phyloP scores from a whole-genome alignment of 2,888 invertebrate genomes.

The Diadegma fenestrale region DNA sequence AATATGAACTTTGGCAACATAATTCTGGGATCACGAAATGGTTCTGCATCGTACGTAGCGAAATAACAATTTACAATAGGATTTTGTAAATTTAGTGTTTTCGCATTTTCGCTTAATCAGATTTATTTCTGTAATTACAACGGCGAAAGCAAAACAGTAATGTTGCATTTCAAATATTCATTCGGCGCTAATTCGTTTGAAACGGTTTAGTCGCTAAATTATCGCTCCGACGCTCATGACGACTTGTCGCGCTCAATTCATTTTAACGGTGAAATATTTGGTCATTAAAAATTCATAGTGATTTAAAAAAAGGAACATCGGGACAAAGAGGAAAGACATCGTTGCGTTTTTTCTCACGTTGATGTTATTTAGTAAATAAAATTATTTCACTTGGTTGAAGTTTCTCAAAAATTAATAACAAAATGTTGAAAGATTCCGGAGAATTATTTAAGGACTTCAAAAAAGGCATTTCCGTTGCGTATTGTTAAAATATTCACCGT shows the following conservation, averaged over 20 bases:
- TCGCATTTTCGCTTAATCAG: slow-evolving; percentile 31
- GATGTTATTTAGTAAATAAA: not conserved
- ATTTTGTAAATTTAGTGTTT: slow-evolving; percentile 27
- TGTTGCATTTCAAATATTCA: slow-evolving; percentile 27
- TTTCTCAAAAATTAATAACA: not conserved
- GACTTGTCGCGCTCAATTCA: not conserved
- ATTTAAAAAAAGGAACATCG: not conserved
- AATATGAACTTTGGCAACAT: slow-evolving; percentile 40
- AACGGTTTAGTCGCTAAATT: not conserved
- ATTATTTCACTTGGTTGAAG: not conserved
- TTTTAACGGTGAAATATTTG: not conserved
- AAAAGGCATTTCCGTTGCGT: not conserved
- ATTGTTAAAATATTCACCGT: not conserved
- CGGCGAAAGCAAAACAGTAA: not conserved
- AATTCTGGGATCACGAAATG: not conserved
- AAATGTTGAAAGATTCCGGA: not conserved
- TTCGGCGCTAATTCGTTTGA: not conserved
- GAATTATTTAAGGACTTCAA: too few species aligned
- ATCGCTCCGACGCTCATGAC: not conserved
- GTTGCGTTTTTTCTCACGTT: not conserved
- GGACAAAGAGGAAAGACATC: not conserved
- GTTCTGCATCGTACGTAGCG: not conserved
- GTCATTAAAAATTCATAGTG: not conserved
- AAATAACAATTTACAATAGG: slow-evolving; percentile 6
- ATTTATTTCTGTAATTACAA: slow-evolving; percentile 24